Evolutionary conservation across 2,113 vertebrate genomes (phyloP), one percentile per base, ranked within the genome.

Genomic region (Sinocyclocheilus rhinocerous): DNA sequence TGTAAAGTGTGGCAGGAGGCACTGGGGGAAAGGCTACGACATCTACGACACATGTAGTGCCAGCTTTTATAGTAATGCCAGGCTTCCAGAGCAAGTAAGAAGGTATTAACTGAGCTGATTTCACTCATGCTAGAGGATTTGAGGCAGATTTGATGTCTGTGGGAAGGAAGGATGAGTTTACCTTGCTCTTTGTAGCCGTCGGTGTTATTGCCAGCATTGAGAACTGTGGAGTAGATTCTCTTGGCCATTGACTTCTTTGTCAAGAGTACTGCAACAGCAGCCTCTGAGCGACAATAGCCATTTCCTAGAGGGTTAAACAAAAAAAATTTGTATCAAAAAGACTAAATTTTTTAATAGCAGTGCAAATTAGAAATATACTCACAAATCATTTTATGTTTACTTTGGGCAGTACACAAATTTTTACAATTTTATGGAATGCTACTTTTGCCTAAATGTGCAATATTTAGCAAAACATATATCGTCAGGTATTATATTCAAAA

Each of bases 101-200:
- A 4, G n/a, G 78, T 24, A 80, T 15, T 26, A 59, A 39, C n/a
- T 67, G 4, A 69, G 76, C 76, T 6, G 6, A 69, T 79, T 59
- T 80, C 36, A 57, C 76, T 33, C n/a, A 12, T 33, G 18, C 61
- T 45, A 1, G 22, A 24, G 50, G 15, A 72, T 70, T 80, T 59
- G 6, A 33, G 36, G 76, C 2, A 65, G 69, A 81, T 33, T 50
- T 73, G 26, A 57, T 50, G 7, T 33, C 10, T 33, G 45, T 1
- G 22, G 22, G 4, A 52, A 15, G 10, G 63, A 48, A 33, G 15
- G 20, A 26, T 39, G 15, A 26, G 13, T 11, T 65, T 52, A 99
- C 98, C 98, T 95, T 99, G 97, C 69, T 99, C 97, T 91, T 99
- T 99, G 92, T 90, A 96, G 77, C 98, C 98, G 13, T 99, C 98